A percentile compares a stretch with the other conserved stretches of the same genome.
Conservation (phyloP, 2,888 invertebrate genomes). For the Drosophila ustulata region DNA sequence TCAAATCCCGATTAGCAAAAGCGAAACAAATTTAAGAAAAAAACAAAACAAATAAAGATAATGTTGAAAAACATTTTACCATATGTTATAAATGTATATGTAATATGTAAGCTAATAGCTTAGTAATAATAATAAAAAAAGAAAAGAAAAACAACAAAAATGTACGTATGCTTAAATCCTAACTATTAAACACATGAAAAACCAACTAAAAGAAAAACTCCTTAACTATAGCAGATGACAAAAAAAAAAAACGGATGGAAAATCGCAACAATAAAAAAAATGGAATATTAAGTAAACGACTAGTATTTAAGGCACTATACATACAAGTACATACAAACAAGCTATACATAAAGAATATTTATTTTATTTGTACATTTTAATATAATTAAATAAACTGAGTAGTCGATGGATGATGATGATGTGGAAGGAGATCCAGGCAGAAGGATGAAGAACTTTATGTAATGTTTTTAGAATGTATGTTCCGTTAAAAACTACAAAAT, state of each 20-base stretch:
- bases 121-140: slow-evolving; percentile 57
- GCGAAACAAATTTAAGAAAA: slow-evolving; percentile 40
- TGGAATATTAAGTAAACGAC: slow-evolving; percentile 62
- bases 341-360: slow-evolving; percentile 81
- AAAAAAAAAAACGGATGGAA: slow-evolving; percentile 15
- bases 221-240: slow-evolving; percentile 42
- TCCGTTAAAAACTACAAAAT: slow-evolving; percentile 83
- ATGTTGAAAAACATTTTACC: slow-evolving; percentile 58
- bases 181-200: slow-evolving; percentile 65
- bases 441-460: slow-evolving; percentile 74
- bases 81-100: slow-evolving; percentile 67
- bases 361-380: slow-evolving; percentile 83
- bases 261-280: slow-evolving; percentile 23
- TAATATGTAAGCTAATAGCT: slow-evolving; percentile 69
- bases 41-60: slow-evolving; percentile 29
- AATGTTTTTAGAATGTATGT: slow-evolving; percentile 82
- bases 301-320: slow-evolving; percentile 76
- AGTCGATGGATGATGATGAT: slow-evolving; percentile 37
- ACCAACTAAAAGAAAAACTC: slow-evolving; percentile 64
- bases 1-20: slow-evolving; percentile 41
- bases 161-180: slow-evolving; percentile 75
- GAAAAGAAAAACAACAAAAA: slow-evolving; percentile 41
- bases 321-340: slow-evolving; percentile 70
- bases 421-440: slow-evolving; percentile 4
- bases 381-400: slow-evolving; percentile 76